These are phyloP conservation scores for Vollenhovia emeryi DNA, from an alignment of 1,140 invertebrate species.

Conservation along the genomic window DNA sequence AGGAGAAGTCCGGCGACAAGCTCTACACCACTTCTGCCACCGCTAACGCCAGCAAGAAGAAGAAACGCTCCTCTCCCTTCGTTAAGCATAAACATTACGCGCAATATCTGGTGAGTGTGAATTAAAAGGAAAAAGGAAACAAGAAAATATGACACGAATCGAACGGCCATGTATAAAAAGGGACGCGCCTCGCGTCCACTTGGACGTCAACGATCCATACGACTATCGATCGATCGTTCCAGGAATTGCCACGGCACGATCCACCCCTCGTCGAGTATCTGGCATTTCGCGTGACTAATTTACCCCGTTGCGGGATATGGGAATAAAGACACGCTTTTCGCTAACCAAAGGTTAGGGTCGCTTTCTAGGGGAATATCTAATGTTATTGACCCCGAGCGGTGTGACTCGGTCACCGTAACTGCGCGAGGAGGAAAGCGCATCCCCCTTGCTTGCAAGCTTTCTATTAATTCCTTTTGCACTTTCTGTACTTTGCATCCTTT, in stretches of 20 bases:
- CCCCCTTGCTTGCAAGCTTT: not conserved
- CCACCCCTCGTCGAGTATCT: not conserved
- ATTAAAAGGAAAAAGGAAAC: not conserved
- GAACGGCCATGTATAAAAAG: slow-evolving; percentile 60
- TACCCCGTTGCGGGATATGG: not conserved
- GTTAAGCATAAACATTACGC: slow-evolving; percentile 80
- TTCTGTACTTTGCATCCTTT: not conserved
- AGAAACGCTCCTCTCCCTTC: slow-evolving; percentile 75
- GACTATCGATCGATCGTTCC: slow-evolving; percentile 33
- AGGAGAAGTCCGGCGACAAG: slow-evolving; percentile 75
- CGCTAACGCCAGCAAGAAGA: slow-evolving; percentile 63
- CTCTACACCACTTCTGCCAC: slow-evolving; percentile 47
- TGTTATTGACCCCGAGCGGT: slow-evolving; percentile 23
- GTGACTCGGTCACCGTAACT: not conserved
- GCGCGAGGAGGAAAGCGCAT: not conserved
- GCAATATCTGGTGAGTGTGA: slow-evolving; percentile 79
- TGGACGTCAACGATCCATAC: not conserved
- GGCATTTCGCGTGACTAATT: not conserved
- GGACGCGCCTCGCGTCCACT: slow-evolving; percentile 8
- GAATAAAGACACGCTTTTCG: not conserved
- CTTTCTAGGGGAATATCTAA: slow-evolving; percentile 11
- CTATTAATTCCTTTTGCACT: not conserved
- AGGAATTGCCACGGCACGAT: not conserved
- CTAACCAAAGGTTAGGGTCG: slow-evolving; percentile 6
- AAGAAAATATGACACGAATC: slow-evolving; percentile 40